Evolutionary conservation across 2,797 vertebrate genomes (phyloP).

Genomic region (Spondyliosoma cantharus): DNA sequence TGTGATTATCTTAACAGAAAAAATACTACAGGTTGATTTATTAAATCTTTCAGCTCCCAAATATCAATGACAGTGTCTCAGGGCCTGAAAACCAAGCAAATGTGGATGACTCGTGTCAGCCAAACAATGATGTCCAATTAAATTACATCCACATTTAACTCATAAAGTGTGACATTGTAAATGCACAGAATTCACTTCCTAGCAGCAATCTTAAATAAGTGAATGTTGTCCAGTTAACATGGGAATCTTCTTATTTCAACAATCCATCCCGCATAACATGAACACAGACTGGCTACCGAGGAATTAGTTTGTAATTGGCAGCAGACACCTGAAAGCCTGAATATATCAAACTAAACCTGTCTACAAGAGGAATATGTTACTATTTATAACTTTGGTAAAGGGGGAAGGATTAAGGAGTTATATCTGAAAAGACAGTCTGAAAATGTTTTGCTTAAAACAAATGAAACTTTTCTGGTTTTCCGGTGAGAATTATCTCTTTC

Average conservation of each 20-base stretch:
- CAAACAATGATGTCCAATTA: neutral
- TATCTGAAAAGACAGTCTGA: neutral
- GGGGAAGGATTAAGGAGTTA: neutral
- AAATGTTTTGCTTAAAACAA: neutral
- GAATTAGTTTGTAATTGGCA: neutral
- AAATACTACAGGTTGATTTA: neutral
- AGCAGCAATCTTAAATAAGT: accelerated
- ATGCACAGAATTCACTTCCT: neutral
- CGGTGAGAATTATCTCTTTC: too few relatives aligned
- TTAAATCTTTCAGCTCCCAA: too few relatives aligned
- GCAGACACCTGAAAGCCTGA: neutral
- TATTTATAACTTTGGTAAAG: neutral
- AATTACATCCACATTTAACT: neutral
- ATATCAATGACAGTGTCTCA: too few relatives aligned
- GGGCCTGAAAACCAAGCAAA: neutral
- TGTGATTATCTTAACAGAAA: neutral
- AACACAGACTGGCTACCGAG: neutral
- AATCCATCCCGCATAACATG: neutral
- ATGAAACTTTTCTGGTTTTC: neutral
- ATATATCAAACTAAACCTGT: neutral
- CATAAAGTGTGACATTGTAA: neutral
- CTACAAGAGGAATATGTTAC: too few relatives aligned
- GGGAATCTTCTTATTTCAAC: neutral
- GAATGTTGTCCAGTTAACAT: neutral
- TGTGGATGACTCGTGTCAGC: neutral